Evolutionary conservation across 2,797 vertebrate genomes (phyloP).

Genomic region (Uromys caudimaculatus): DNA sequence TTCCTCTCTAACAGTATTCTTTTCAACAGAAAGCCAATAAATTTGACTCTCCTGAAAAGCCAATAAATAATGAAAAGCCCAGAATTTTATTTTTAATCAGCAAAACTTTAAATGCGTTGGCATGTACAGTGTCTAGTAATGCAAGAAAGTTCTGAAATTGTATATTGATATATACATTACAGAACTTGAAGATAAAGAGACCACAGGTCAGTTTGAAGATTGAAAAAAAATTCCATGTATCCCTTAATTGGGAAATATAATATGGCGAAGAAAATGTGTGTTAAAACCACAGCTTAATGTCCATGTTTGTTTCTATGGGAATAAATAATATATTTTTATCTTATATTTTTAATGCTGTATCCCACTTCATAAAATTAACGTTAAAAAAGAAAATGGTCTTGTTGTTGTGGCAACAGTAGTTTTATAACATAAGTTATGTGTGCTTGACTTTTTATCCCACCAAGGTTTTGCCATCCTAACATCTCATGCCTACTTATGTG

Average conservation of each 20-base stretch:
- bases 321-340: not conserved
- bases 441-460: not conserved
- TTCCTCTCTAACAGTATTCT: conserved; percentile 74
- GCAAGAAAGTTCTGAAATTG: conserved; percentile 20
- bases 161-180: not conserved
- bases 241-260: not conserved
- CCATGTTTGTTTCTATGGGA: not conserved
- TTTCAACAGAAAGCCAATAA: conserved; percentile 82
- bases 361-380: not conserved
- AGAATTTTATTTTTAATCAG: conserved; percentile 80
- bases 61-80: conserved; percentile 81
- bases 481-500: not conserved
- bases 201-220: not conserved
- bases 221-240: not conserved
- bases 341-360: not conserved
- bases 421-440: not conserved
- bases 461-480: not conserved
- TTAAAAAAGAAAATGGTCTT: not conserved
- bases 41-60: conserved; percentile 74
- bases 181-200: not conserved
- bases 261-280: not conserved
- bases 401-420: not conserved
- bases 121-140: conserved; percentile 17
- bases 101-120: conserved; percentile 70
- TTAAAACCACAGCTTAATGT: not conserved